Percentiles rank a stretch among this genome's conserved stretches.
These are phyloP conservation scores for Ceyx margarethae DNA, from an alignment of 2,113 vertebrate genomes.

Conservation along the genomic window DNA sequence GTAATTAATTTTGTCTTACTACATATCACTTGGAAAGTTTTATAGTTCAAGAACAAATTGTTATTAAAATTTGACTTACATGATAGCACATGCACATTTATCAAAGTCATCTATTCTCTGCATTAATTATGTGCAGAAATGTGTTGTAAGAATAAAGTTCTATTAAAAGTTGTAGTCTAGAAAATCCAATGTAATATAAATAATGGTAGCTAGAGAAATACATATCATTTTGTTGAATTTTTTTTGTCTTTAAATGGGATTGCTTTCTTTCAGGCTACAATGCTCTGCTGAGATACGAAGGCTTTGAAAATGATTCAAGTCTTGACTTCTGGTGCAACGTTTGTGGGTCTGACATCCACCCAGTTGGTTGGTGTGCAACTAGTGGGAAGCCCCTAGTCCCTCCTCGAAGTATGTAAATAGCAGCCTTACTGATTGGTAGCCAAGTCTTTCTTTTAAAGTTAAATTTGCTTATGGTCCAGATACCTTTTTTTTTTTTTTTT, in stretches of 20 bases:
- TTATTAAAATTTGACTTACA: background rate
- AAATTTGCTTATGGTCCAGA: background rate
- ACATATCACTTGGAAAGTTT: background rate
- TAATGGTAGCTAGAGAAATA: background rate
- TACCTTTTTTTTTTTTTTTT: background rate
- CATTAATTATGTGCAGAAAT: background rate
- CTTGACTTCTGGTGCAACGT: slow-evolving; percentile 96
- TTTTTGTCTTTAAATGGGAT: background rate
- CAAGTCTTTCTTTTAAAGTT: background rate
- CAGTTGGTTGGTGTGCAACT: slow-evolving; percentile 97
- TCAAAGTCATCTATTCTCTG: background rate
- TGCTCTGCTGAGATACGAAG: slow-evolving; percentile 93
- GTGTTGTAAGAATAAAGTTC: background rate
- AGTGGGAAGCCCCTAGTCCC: slow-evolving; percentile 95
- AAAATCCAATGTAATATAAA: background rate
- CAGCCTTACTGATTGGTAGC: background rate
- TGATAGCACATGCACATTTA: background rate
- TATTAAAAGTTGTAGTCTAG: background rate
- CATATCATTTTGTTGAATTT: background rate
- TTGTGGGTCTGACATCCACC: slow-evolving; percentile 92
- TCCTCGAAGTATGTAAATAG: slow-evolving; percentile 83
- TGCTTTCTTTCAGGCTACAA: slow-evolving; percentile 85
- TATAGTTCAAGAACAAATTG: background rate
- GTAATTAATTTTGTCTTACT: background rate
- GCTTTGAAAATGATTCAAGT: slow-evolving; percentile 93